Percentiles rank a stretch among this genome's conserved stretches.
Evolutionary conservation across 2,113 vertebrate genomes (phyloP).

Genomic region (Cochlearius cochlearius): DNA sequence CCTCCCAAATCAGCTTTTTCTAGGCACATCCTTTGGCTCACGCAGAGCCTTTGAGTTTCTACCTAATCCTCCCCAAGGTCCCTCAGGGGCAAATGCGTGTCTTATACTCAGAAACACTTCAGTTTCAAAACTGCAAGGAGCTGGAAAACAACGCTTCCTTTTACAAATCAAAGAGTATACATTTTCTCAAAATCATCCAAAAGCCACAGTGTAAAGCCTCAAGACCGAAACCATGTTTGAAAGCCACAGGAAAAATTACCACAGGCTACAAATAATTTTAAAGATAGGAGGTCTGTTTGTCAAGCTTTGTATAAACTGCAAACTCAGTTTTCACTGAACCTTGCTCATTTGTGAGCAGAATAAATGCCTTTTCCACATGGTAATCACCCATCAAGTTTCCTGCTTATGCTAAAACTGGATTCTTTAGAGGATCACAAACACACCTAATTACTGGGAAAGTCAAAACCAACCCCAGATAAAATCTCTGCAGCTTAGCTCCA

Average conservation of each 20-base stretch:
- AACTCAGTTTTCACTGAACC: background rate
- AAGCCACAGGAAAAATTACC: background rate
- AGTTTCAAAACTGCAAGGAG: background rate
- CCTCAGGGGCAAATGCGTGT: rapidly evolving
- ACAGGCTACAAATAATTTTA: background rate
- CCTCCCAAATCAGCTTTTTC: background rate
- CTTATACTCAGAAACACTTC: background rate
- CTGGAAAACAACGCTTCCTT: background rate
- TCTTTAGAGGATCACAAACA: background rate
- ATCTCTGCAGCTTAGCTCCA: background rate
- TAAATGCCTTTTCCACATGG: background rate
- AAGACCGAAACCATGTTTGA: background rate
- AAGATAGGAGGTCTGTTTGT: background rate
- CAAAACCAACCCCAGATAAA: background rate
- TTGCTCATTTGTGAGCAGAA: background rate
- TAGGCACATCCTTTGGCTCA: background rate
- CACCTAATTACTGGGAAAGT: background rate
- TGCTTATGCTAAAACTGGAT: background rate
- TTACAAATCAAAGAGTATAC: rapidly evolving
- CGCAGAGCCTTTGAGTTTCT: background rate
- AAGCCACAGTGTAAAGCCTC: background rate
- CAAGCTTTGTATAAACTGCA: background rate
- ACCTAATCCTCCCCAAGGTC: background rate
- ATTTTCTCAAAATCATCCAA: background rate
- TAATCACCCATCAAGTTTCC: background rate